A percentile compares a stretch with the other conserved stretches of the same genome.
Evolutionary conservation across 2,113 vertebrate genomes (phyloP).

Genomic region (Vulpes ferrilata): DNA sequence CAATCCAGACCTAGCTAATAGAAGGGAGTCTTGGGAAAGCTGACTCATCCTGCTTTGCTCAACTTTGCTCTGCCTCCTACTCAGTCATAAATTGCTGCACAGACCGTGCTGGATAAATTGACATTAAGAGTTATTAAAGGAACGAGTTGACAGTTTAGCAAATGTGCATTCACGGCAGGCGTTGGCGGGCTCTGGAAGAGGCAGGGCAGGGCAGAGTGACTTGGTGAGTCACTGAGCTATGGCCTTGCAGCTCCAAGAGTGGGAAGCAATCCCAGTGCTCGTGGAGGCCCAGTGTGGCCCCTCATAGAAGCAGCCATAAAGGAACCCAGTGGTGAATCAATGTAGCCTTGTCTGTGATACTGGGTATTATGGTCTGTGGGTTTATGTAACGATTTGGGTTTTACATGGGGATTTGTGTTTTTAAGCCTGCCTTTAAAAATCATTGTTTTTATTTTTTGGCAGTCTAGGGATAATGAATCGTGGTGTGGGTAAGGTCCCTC

Average conservation of each 20-base stretch:
- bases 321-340: background rate
- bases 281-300: fast-evolving
- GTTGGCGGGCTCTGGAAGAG: background rate
- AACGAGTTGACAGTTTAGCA: constrained; percentile 36
- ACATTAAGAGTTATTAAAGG: constrained; percentile 67
- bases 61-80: constrained; percentile 19
- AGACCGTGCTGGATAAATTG: constrained; percentile 48
- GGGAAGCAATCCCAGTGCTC: background rate
- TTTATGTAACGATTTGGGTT: background rate
- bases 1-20: background rate
- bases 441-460: constrained; percentile 7
- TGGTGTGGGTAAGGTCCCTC: background rate
- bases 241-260: background rate
- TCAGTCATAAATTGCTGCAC: constrained; percentile 47
- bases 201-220: background rate
- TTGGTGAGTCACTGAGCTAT: background rate
- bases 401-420: background rate
- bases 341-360: background rate
- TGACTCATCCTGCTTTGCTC: background rate
- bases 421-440: background rate
- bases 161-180: background rate
- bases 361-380: background rate
- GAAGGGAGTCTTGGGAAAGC: background rate
- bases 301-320: background rate
- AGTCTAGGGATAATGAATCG: background rate